phyloP scores from a whole-genome alignment of 2,113 vertebrate species.

The Menidia beryllina region DNA sequence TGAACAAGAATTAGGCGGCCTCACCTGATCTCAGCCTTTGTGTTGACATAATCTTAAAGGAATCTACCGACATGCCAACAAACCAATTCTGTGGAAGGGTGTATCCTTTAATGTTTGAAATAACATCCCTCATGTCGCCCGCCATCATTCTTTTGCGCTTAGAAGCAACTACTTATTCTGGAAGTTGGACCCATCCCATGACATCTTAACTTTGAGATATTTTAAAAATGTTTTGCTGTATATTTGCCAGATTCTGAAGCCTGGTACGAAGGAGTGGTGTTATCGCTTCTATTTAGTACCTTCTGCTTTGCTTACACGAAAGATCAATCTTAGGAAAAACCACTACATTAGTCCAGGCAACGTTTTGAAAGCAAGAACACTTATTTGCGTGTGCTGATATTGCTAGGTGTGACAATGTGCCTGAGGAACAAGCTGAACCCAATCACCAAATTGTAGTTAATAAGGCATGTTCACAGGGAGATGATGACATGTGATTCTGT shows the following conservation, averaged over 20 bases:
- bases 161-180: conserved; percentile 15
- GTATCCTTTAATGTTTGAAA: not conserved
- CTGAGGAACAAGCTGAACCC: conserved; percentile 12
- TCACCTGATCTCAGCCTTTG: not conserved
- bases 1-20: not conserved
- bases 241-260: not conserved
- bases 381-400: conserved; percentile 35
- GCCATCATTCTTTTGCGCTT: conserved; percentile 5
- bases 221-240: not conserved
- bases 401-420: conserved; percentile 57
- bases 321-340: not conserved
- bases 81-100: conserved; percentile 8
- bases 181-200: not conserved
- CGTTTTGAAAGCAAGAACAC: no score
- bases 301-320: not conserved
- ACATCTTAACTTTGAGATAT: not conserved
- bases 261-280: not conserved
- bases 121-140: not conserved
- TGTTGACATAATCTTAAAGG: not conserved
- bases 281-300: not conserved
- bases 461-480: not conserved
- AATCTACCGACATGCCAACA: conserved; percentile 2
- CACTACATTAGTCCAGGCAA: not conserved
- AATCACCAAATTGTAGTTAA: conserved; percentile 41
- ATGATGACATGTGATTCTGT: conserved; percentile 7